Evolutionary conservation across 2,888 invertebrate genomes (phyloP).

Genomic region (Steinernema carpocapsae): DNA sequence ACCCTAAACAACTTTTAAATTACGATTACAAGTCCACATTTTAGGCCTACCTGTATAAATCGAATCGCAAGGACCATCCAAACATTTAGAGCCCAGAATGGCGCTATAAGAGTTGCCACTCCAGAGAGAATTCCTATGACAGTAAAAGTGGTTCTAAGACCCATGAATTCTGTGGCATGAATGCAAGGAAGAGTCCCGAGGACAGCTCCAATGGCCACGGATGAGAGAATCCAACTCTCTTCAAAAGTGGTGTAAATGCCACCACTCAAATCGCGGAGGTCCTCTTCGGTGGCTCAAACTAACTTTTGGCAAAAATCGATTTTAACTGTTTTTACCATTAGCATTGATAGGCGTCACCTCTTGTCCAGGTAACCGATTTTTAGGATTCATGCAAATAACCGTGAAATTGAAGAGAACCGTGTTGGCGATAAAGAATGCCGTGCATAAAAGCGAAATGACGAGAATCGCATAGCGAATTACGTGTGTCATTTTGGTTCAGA

Average conservation of each 20-base stretch:
- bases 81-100: slow-evolving; percentile 1
- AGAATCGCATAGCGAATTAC: slow-evolving; percentile 10
- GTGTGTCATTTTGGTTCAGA: not conserved
- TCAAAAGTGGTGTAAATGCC: slow-evolving; percentile 10
- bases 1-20: not conserved
- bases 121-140: not conserved
- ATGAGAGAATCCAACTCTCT: slow-evolving; percentile 37
- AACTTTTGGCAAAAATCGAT: too few relatives aligned
- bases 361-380: not conserved
- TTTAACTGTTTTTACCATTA: not conserved
- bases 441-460: not conserved
- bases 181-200: slow-evolving; percentile 37
- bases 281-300: slow-evolving; percentile 7
- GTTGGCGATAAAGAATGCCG: slow-evolving; percentile 23
- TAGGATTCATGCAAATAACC: slow-evolving; percentile 39
- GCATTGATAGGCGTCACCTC: too few relatives aligned
- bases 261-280: not conserved
- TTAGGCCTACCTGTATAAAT: slow-evolving; percentile 2
- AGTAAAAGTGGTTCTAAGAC: slow-evolving; percentile 26
- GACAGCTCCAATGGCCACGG: slow-evolving; percentile 33
- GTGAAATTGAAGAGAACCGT: slow-evolving; percentile 38
- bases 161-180: slow-evolving; percentile 23
- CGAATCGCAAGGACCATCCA: slow-evolving; percentile 6
- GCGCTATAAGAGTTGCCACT: not conserved
- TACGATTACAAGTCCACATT: not conserved